Base-by-base conservation (phyloP, 2,113 vertebrate genomes). In the Trematomus loennbergii region DNA sequence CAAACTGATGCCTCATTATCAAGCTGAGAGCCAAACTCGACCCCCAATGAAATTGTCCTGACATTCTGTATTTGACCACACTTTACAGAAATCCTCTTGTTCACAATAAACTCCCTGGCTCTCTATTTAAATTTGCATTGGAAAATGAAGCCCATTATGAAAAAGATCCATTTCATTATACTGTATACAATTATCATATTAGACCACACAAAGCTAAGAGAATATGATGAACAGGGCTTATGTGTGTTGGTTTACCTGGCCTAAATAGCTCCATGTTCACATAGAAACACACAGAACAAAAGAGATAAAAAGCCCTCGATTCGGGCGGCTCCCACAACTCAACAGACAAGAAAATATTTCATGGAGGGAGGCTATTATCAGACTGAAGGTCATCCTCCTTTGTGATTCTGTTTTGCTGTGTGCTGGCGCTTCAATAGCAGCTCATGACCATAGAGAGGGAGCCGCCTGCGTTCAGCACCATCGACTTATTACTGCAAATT, bases 401-500 rank as follows among this genome's bases (percentile, higher is more conserved):
- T 91, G 90, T 90, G 48, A 67, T 79, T 86, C 61, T 72, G 86
- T 85, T 85, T 81, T 64, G 87, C 84, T 69, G 74, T 78, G 63
- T 29, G 33, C 67, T 52, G 66, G 59, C 22, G 50, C 79, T 90
- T 91, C 84, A 88, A 84, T 89, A 53, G 87, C 81, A 70, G 54
- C 79, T 81, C 84, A 29, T 69, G 85, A 78, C 82, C 66, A 74
- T 20, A 87, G 81, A 76, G 57, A 71, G 73, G 72, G 66, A 75
- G 71, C 66, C 36, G 79, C 76, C 84, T 78, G 81, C 54, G 79
- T 73, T 87, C 64, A 77, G 75, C 80, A 33, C 83, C 87, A 83
- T 83, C 73, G 75, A 87, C 90, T 88, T 83, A 92, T 92, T 93
- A 88, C 81, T 84, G 75, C 93, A 93, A 94, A 94, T 93, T 89